These are phyloP conservation scores for Camelus dromedarius DNA, from an alignment of 2,113 vertebrate genomes.

Conservation along the genomic window DNA sequence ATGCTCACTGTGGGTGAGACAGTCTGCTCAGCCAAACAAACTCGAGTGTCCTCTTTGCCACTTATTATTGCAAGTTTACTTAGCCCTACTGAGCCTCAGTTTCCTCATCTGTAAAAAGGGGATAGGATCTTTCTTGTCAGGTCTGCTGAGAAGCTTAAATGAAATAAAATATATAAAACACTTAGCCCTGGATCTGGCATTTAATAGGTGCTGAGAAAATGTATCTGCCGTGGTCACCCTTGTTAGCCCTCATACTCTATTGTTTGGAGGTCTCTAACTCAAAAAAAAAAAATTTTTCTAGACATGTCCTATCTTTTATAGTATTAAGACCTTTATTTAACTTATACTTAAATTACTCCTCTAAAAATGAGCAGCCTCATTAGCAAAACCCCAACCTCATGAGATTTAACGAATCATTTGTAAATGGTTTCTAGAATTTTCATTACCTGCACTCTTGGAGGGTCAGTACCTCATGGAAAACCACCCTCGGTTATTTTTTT, in stretches of 20 bases:
- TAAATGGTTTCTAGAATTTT: background rate
- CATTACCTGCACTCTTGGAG: background rate
- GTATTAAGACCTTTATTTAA: background rate
- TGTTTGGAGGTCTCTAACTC: background rate
- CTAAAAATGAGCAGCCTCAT: slow-evolving; percentile 12
- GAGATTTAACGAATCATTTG: slow-evolving; percentile 6
- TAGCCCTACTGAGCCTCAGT: too few species aligned
- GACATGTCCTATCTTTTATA: background rate
- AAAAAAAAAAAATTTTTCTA: background rate
- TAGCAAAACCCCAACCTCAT: background rate
- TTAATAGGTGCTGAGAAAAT: background rate
- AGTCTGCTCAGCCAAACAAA: background rate
- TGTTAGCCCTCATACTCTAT: background rate
- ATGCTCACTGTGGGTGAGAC: background rate
- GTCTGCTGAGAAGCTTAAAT: background rate
- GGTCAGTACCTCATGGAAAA: background rate
- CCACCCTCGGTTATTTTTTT: background rate
- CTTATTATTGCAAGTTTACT: background rate
- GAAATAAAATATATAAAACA: background rate
- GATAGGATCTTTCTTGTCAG: background rate
- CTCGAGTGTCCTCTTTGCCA: background rate
- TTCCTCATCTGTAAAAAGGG: background rate
- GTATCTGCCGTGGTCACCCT: background rate
- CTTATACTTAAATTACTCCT: background rate
- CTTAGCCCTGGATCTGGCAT: background rate